phyloP scores from a whole-genome alignment of 2,888 invertebrate species.

The Taenaris catops region DNA sequence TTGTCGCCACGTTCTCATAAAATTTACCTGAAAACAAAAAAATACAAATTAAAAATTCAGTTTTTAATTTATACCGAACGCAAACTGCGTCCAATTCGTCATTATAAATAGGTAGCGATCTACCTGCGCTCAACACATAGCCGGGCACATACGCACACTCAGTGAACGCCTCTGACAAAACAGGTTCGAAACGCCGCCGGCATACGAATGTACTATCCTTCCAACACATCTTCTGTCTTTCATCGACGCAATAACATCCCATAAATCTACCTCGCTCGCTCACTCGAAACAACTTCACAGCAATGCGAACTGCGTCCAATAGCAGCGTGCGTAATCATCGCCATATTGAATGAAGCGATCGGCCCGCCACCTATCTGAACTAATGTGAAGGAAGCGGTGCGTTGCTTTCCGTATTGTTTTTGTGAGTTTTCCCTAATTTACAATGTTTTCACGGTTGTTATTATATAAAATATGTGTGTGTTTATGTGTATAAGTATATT shows the following conservation, averaged over 20 bases:
- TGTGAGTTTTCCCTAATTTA: slow-evolving; percentile 53
- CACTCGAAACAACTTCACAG: slow-evolving; percentile 60
- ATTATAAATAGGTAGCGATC: slow-evolving; percentile 59
- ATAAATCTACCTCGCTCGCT: slow-evolving; percentile 72
- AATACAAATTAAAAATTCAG: slow-evolving; percentile 38
- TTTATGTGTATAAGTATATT: slow-evolving; percentile 33
- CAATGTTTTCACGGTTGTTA: slow-evolving; percentile 35
- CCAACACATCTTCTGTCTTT: slow-evolving; percentile 71
- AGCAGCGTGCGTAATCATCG: slow-evolving; percentile 50
- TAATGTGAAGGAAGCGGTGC: slow-evolving; percentile 44
- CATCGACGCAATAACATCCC: slow-evolving; percentile 68
- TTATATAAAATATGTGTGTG: slow-evolving; percentile 41
- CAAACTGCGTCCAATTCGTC: slow-evolving; percentile 43
- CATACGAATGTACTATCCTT: slow-evolving; percentile 67
- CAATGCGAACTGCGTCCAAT: slow-evolving; percentile 53
- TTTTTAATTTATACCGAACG: slow-evolving; percentile 39
- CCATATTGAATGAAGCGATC: slow-evolving; percentile 68
- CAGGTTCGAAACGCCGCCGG: slow-evolving; percentile 62
- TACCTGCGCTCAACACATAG: slow-evolving; percentile 71
- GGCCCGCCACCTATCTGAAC: slow-evolving; percentile 59
- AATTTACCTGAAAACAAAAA: slow-evolving; percentile 62
- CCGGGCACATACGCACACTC: slow-evolving; percentile 61
- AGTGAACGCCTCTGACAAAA: slow-evolving; percentile 74
- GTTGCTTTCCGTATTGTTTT: slow-evolving; percentile 60
- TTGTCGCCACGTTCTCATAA: slow-evolving; percentile 1